Conservation (phyloP, 2,888 invertebrate genomes). For the Pogonocherus hispidulus region DNA sequence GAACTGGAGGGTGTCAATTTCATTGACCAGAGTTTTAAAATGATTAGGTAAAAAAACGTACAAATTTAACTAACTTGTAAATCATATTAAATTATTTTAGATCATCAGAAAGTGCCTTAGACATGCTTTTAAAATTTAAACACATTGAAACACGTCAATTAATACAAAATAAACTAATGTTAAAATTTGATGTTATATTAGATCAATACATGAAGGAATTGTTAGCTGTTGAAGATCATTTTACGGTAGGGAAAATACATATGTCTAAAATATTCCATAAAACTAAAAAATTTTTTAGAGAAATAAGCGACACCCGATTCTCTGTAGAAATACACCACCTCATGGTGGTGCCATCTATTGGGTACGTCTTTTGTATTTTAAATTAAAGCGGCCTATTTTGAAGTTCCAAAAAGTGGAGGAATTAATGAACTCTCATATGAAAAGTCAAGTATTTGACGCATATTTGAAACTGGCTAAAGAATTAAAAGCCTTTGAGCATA, state of each 20-base stretch:
- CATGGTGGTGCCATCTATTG: conserved; percentile 89
- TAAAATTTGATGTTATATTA: conserved; percentile 88
- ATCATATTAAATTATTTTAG: too few relatives aligned
- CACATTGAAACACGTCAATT: conserved; percentile 82
- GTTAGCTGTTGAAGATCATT: conserved; percentile 78
- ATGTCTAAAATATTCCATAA: too few relatives aligned
- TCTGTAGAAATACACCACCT: conserved; percentile 83
- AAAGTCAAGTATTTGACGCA: conserved; percentile 82
- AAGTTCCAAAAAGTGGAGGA: conserved; percentile 84
- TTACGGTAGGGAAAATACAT: conserved; percentile 71
- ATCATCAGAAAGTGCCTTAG: conserved; percentile 86
- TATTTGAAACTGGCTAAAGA: conserved; percentile 83
- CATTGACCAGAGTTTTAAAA: conserved; percentile 88
- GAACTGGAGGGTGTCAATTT: conserved; percentile 88
- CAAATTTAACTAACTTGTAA: too few relatives aligned
- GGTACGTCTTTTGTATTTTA: conserved; percentile 84
- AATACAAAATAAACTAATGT: conserved; percentile 80
- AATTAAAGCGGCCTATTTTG: conserved; percentile 84
- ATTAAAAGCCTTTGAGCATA: conserved; percentile 75
- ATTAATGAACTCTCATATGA: conserved; percentile 80
- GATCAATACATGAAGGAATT: conserved; percentile 90
- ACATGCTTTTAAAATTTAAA: conserved; percentile 84
- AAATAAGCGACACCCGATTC: conserved; percentile 76
- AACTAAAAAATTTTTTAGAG: conserved; percentile 71
- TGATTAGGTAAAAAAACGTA: conserved; percentile 72